phyloP scores from a whole-genome alignment of 2,113 vertebrate genomes.

The Accipiter virgatus region DNA sequence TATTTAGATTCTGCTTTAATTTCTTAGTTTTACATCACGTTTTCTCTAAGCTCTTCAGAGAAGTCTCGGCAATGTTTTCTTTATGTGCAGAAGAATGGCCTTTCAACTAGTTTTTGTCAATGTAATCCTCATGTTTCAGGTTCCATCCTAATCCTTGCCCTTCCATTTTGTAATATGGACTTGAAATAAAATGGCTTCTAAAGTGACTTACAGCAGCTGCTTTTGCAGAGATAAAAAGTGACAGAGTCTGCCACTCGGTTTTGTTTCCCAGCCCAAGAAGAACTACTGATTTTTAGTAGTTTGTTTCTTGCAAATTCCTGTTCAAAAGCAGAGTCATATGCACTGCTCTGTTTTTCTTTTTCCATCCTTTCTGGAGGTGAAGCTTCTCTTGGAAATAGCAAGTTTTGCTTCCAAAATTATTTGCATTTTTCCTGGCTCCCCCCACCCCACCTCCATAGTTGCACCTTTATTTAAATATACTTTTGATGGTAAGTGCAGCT shows the following conservation, averaged over 20 bases:
- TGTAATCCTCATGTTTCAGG: not conserved
- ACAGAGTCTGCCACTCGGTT: not conserved
- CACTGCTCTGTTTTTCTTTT: not conserved
- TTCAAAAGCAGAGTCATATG: not conserved
- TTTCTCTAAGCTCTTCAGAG: not conserved
- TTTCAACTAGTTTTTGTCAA: not conserved
- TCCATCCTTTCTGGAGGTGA: not conserved
- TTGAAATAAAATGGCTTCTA: not conserved
- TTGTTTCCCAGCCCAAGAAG: not conserved
- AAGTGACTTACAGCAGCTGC: not conserved
- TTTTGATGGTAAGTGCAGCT: not conserved
- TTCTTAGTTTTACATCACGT: not conserved
- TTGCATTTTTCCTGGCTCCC: not conserved
- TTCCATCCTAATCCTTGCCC: not conserved
- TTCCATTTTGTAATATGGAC: not conserved
- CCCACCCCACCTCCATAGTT: accelerated
- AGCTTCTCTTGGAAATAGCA: not conserved
- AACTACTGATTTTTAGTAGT: not conserved
- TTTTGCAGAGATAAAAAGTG: not conserved
- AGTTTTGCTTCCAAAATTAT: not conserved
- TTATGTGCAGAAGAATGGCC: not conserved
- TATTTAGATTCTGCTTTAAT: not conserved
- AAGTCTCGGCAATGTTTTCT: not conserved
- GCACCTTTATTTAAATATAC: not conserved
- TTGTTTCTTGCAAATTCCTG: not conserved